phyloP scores from a whole-genome alignment of 2,888 invertebrate species.

The Leucozona laternaria region DNA sequence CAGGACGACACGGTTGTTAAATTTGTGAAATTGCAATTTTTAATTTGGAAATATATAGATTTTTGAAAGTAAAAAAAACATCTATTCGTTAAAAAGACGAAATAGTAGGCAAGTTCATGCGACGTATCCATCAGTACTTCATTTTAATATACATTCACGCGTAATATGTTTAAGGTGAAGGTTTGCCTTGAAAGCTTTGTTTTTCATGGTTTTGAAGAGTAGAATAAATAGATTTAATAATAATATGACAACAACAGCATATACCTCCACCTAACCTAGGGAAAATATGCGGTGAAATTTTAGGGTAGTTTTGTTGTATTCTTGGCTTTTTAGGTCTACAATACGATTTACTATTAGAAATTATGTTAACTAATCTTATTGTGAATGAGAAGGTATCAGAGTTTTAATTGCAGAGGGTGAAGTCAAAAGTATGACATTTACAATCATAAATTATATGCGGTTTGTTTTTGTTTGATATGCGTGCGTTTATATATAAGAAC shows the following conservation, averaged over 20 bases:
- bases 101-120: neutral
- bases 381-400: conserved; percentile 5
- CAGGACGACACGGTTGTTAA: too few species aligned
- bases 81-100: too few species aligned
- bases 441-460: conserved; percentile 52
- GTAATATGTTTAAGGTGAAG: neutral
- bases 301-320: neutral
- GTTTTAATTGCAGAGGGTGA: conserved; percentile 7
- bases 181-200: neutral
- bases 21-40: too few species aligned
- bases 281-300: neutral
- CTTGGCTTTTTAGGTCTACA: neutral
- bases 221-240: conserved; percentile 4
- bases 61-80: too few species aligned
- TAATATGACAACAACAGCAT: conserved; percentile 1
- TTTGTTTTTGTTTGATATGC: conserved; percentile 45
- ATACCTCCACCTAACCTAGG: too few species aligned
- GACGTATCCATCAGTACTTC: neutral
- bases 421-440: conserved; percentile 62
- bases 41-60: too few species aligned
- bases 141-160: neutral
- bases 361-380: conserved; percentile 34
- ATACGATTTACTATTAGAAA: neutral
- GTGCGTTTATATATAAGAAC: conserved; percentile 20
- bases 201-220: conserved; percentile 3